Evolutionary conservation across 2,888 invertebrate genomes (phyloP), one percentile per base, ranked within the genome.

Genomic region (Stenodema calcarata): DNA sequence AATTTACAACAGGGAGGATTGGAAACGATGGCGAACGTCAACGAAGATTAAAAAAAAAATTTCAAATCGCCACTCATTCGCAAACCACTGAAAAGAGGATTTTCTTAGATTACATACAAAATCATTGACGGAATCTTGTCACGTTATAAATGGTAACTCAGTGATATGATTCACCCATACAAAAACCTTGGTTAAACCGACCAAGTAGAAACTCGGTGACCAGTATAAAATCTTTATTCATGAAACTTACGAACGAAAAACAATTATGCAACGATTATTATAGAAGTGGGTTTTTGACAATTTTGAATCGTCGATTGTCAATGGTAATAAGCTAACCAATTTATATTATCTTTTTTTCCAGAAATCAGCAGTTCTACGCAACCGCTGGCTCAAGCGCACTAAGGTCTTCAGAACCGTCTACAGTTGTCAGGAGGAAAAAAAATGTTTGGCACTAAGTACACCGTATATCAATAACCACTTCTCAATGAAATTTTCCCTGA

Each of bases 391-490:
- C 18, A 62, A 62, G 62, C 62, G 23, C 62, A 11, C 62, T 62
- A 62, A 62, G 18, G 27, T 62, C 12, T n/a, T 11, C 6, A 62
- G 27, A 62, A 62, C 23, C 27, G 18, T 62, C 18, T 23, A 54
- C 54, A 62, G 62, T 18, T 27, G 62, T 23, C 62, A 62, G 23
- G 27, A 27, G 35, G 16, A 73, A 73, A 70, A n/a, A n/a, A 27
- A 73, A 35, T 28, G 16, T 73, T 73, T 73, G 73, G 73, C 73
- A 73, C 73, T 73, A 73, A 73, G 73, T 73, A 73, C 73, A 73
- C 73, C 73, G 41, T 73, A 73, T 35, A 73, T 30, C 16, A 18
- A 16, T 70, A 7, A 16, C 27, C n/a, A 69, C 14, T 73, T 73
- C 73, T 30, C 30, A 73, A 30, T 30, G 11, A 35, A 73, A 73